phyloP scores from a whole-genome alignment of 1,140 invertebrate genomes.

The Oreohelix idahoensis region DNA sequence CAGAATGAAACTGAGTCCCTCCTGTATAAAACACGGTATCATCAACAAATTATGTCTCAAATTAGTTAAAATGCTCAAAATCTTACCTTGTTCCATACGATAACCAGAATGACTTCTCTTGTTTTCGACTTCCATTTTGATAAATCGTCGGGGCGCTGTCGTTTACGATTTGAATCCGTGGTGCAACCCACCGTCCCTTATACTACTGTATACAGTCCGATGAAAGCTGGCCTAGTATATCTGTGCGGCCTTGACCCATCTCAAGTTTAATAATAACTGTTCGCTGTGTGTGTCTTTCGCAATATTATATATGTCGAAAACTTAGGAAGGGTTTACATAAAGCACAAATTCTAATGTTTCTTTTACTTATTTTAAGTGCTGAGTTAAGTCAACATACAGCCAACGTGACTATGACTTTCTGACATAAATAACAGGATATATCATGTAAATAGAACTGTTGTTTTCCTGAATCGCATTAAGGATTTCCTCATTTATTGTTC shows the following conservation, averaged over 20 bases:
- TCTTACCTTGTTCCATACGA: slow-evolving; percentile 1
- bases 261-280: not conserved
- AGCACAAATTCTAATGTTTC: no score
- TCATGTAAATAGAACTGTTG: no score
- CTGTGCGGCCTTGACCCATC: not conserved
- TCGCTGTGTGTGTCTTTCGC: not conserved
- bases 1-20: no score
- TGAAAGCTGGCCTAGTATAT: not conserved
- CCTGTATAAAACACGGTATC: no score
- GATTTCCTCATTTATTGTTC: no score
- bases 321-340: no score
- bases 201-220: not conserved
- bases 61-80: not conserved
- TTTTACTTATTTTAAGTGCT: no score
- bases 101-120: not conserved
- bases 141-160: not conserved
- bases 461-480: no score
- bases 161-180: not conserved
- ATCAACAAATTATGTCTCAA: no score
- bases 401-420: no score
- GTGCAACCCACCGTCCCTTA: not conserved
- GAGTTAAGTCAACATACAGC: no score
- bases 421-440: no score
- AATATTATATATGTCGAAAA: not conserved
- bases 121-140: not conserved